phyloP scores from a whole-genome alignment of 1,140 invertebrate genomes.

The Battus philenor region DNA sequence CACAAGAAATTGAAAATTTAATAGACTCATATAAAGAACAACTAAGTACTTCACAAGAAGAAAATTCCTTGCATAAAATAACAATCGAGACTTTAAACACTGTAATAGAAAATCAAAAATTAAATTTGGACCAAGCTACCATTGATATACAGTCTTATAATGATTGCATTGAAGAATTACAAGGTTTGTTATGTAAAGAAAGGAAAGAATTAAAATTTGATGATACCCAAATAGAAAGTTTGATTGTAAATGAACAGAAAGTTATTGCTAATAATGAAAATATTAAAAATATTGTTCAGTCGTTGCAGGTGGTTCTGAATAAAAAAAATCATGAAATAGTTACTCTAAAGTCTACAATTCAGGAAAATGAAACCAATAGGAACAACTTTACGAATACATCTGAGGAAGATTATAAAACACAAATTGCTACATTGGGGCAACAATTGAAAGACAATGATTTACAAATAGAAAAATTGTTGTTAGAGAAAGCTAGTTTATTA shows the following conservation, averaged over 20 bases:
- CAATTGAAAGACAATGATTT: constrained; percentile 21
- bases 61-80: constrained; percentile 38
- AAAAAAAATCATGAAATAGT: constrained; percentile 40
- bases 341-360: constrained; percentile 28
- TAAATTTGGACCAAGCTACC: constrained; percentile 31
- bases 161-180: constrained; percentile 42
- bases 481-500: constrained; percentile 7
- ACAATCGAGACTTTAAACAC: constrained; percentile 45
- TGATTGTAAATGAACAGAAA: constrained; percentile 51
- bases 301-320: constrained; percentile 39
- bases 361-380: constrained; percentile 19
- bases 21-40: constrained; percentile 38
- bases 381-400: constrained; percentile 11
- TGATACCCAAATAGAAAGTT: constrained; percentile 34
- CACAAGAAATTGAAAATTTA: constrained; percentile 31
- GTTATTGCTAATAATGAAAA: constrained; percentile 62
- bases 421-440: constrained; percentile 21
- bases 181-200: constrained; percentile 38
- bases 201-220: constrained; percentile 25
- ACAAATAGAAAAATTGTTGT: constrained; percentile 19
- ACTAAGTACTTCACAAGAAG: constrained; percentile 31
- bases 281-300: constrained; percentile 50
- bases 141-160: constrained; percentile 49
- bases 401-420: constrained; percentile 29
- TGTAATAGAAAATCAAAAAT: constrained; percentile 47